Evolutionary conservation across 2,113 vertebrate species (phyloP), one percentile per base, ranked within the genome.

Genomic region (Tachycineta bicolor): DNA sequence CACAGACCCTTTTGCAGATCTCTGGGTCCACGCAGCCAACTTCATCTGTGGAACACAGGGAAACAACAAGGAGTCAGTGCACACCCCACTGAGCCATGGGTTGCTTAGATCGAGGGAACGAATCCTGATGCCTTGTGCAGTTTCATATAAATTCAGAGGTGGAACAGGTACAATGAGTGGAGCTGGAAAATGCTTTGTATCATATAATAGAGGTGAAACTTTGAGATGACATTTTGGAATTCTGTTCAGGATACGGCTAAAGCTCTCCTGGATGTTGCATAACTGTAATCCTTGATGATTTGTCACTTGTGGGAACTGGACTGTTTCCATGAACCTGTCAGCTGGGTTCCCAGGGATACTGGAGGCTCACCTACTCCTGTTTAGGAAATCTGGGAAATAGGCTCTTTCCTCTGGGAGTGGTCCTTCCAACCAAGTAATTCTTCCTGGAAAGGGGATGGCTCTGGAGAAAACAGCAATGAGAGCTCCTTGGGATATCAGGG

Each of bases 1-100:
- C 99, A 69, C 99, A 99, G 58, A 99, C 95, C 33, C 78, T 97
- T 60, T 96, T 96, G 96, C 99, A 99, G 78, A 98, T 31, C 7
- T 70, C 92, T 7, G 99, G 99, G 84, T 99, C 98, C 79, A 99
- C 99, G 2, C 99, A 99, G 52, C 96, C 99, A 52, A 99, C 98
- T 79, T 99, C 98, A 93, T 99, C 99, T 99, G 93, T 9, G 95
- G 68, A 65, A 50, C 60, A 86, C 43, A 91, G 47, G 78, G 79
- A 46, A 77, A 81, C 43, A 64, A 41, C 25, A 53, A 14, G 29
- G 34, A 59, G 60, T 75, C 83, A 64, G 29, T 13, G 14, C 53
- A 49, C 80, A 63, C 3, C 10, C 18, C 3, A 0, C 21, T 31
- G 31, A 55, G 11, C 14, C 43, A 41, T 1, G 29, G 12, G 9